Evolutionary conservation across 2,113 vertebrate genomes (phyloP), one percentile per base, ranked within the genome.

Genomic region (Vulpes ferrilata): DNA sequence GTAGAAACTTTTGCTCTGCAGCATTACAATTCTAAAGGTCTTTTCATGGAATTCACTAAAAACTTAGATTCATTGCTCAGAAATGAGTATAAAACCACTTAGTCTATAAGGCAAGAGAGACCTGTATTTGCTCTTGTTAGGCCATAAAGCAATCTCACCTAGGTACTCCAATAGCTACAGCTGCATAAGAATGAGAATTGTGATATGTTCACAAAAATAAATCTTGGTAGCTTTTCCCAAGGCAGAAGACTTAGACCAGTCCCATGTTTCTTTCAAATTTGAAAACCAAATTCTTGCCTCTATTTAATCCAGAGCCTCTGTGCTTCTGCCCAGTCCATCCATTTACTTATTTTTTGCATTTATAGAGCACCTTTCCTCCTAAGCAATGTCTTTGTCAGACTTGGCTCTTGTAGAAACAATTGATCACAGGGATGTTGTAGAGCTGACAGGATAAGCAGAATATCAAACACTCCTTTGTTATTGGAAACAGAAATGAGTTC

Each of bases 51-150:
- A 82, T 95, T 85, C 67, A 85, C 88, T 82, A 62, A 79, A 96
- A 91, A 60, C 73, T 48, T 51, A 95, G 82, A 97, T 95, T 97
- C 95, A 81, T 84, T 92, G 74, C 90, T 85, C 35, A 86, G 86
- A 90, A 93, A 78, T 71, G 59, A 93, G 38, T 83, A 23, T 5
- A 38, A 81, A 94, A 83, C 51, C n/a, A 89, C 86, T 90, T 74
- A 93, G 27, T 25, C 53, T 38, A 17, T 43, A 76, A 96, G 32
- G 32, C 11, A 51, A 91, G 67, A 88, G 59, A 95, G 59, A 69
- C 11, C 27, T 83, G 23, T 23, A 65, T 81, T 59, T 89, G 51
- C 59, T 97, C 86, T 65, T 32, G 4, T 51, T 59, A 73, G 64
- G 38, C 65, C 59, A 59, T 94, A 97, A 95, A 86, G 59, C 59